Percentiles rank a stretch among this genome's conserved stretches.
These are phyloP conservation scores for Melieria omissa DNA, from an alignment of 2,888 invertebrate genomes.

Conservation along the genomic window DNA sequence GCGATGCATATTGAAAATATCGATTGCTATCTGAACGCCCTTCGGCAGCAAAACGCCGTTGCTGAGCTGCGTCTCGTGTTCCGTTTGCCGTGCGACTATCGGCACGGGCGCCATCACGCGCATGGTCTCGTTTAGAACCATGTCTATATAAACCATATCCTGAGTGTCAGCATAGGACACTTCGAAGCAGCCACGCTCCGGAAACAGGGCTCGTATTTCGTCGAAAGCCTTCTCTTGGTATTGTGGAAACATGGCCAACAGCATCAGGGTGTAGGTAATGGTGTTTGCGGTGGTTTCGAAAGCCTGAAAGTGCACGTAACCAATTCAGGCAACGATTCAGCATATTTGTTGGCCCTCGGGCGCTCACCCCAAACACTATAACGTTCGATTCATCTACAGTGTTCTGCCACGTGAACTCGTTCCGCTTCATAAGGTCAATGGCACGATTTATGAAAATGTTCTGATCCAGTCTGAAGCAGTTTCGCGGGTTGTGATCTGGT, in stretches of 20 bases:
- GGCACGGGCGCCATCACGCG: conserved; percentile 61
- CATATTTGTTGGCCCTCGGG: conserved; percentile 6
- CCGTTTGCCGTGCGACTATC: conserved; percentile 55
- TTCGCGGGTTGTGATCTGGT: background rate
- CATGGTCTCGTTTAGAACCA: conserved; percentile 62
- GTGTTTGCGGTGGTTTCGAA: conserved; percentile 64
- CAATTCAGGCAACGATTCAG: background rate
- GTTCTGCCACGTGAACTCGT: conserved; percentile 55
- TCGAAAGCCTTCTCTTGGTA: conserved; percentile 59
- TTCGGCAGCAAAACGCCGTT: conserved; percentile 58
- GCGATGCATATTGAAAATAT: conserved; percentile 63
- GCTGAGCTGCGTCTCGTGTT: conserved; percentile 52
- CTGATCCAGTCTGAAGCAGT: conserved; percentile 3
- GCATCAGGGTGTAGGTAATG: conserved; percentile 52
- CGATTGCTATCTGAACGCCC: conserved; percentile 59
- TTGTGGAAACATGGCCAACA: conserved; percentile 60
- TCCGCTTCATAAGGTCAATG: conserved; percentile 53
- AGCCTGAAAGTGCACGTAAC: conserved; percentile 46
- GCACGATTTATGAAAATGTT: conserved; percentile 54
- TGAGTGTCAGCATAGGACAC: conserved; percentile 56
- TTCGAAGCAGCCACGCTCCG: conserved; percentile 49
- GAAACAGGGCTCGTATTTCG: conserved; percentile 55
- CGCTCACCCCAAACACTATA: conserved; percentile 57
- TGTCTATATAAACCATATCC: conserved; percentile 60
- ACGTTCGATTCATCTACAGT: conserved; percentile 60